Conservation (phyloP, 2,888 invertebrate genomes). For the Acleris emargana region DNA sequence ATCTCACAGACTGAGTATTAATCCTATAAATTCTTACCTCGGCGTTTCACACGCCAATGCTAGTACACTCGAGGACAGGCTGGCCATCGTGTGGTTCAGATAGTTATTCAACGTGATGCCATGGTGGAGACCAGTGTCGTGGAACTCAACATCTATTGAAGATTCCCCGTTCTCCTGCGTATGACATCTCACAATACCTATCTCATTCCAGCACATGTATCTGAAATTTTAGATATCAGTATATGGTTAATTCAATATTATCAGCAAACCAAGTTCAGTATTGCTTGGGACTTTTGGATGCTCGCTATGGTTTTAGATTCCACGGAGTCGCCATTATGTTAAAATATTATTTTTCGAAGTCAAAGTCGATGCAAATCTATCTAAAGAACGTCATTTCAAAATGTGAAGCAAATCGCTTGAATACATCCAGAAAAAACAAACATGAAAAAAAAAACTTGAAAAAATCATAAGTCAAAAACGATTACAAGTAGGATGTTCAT, state of each 20-base stretch:
- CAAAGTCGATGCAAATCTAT: no score
- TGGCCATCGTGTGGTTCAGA: slow-evolving; percentile 93
- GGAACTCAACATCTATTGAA: slow-evolving; percentile 97
- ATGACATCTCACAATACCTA: slow-evolving; percentile 95
- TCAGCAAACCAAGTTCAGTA: neutral
- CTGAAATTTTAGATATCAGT: slow-evolving; percentile 54
- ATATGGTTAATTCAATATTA: neutral
- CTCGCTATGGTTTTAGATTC: no score
- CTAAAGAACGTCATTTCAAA: no score
- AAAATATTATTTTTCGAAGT: no score
- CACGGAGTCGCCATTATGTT: no score
- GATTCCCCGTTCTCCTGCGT: slow-evolving; percentile 88
- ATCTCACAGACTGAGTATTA: neutral
- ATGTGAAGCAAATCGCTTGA: no score
- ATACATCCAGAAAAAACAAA: no score
- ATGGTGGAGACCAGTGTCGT: slow-evolving; percentile 94
- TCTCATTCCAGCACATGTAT: slow-evolving; percentile 94
- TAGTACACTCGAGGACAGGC: slow-evolving; percentile 91
- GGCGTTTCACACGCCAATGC: slow-evolving; percentile 89
- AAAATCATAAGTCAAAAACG: no score
- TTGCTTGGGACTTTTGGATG: no score
- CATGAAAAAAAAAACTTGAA: no score
- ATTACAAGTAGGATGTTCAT: no score
- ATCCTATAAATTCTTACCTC: slow-evolving; percentile 78
- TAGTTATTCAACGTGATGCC: slow-evolving; percentile 95